A percentile compares a stretch with the other conserved stretches of the same genome.
These are phyloP conservation scores for Orcinus orca DNA, from an alignment of 2,113 vertebrate species.

Conservation along the genomic window DNA sequence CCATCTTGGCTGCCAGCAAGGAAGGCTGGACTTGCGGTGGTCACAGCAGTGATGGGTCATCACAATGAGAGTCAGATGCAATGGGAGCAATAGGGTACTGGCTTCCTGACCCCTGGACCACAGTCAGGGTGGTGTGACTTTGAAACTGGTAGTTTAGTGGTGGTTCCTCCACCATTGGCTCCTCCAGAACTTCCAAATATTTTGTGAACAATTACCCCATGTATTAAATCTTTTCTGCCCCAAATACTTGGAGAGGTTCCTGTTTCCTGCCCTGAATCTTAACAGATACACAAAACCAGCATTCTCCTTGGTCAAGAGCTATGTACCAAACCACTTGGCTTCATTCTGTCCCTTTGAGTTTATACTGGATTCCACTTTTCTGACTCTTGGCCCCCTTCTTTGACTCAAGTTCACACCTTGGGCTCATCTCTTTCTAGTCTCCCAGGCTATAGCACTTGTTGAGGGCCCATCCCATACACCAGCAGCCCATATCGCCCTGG, in stretches of 20 bases:
- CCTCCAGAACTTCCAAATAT: background rate
- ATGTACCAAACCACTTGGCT: background rate
- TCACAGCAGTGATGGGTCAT: background rate
- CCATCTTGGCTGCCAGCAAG: background rate
- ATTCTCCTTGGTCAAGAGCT: background rate
- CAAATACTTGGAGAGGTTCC: background rate
- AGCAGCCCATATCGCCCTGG: no score
- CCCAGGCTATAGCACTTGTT: background rate
- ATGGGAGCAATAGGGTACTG: background rate
- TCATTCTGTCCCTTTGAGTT: background rate
- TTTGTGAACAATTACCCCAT: background rate
- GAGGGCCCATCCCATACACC: accelerated
- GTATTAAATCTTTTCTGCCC: background rate
- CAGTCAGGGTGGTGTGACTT: background rate
- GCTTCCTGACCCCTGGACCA: background rate
- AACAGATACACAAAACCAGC: background rate
- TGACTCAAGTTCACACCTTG: background rate
- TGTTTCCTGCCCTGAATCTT: background rate
- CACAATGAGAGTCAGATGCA: background rate
- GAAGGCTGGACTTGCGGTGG: background rate
- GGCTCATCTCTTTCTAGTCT: background rate
- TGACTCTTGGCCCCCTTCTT: background rate
- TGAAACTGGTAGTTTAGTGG: background rate
- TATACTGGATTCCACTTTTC: background rate
- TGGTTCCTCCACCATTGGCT: background rate